phyloP scores from a whole-genome alignment of 2,888 invertebrate species.

The Pseudolycoriella hygida region DNA sequence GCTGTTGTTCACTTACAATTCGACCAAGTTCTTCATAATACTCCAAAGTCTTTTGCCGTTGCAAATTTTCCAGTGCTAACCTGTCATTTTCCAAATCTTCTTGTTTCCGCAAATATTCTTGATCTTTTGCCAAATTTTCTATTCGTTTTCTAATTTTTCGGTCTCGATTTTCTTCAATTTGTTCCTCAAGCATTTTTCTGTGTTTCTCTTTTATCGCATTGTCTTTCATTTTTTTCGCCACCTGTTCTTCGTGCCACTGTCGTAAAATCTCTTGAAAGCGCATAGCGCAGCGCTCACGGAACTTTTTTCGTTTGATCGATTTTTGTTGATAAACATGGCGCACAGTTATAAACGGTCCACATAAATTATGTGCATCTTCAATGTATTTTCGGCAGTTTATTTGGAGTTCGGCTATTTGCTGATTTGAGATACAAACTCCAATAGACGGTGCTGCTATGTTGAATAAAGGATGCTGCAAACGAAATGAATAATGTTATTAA shows the following conservation, averaged over 20 bases:
- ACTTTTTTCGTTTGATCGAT: conserved; percentile 31
- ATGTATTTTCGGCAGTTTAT: conserved; percentile 16
- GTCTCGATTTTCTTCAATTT: conserved; percentile 18
- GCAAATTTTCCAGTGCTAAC: conserved; percentile 17
- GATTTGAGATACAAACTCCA: conserved; percentile 21
- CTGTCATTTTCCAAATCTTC: conserved; percentile 18
- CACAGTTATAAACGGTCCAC: conserved; percentile 33
- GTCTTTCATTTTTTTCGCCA: conserved; percentile 18
- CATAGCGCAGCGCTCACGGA: conserved; percentile 31
- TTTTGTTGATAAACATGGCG: conserved; percentile 32
- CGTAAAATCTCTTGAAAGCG: conserved; percentile 20
- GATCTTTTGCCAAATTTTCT: conserved; percentile 18
- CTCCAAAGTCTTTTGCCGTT: conserved; percentile 19
- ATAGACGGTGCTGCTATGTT: conserved; percentile 20
- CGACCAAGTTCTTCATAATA: conserved; percentile 19
- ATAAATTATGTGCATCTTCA: conserved; percentile 20
- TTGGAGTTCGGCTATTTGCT: conserved; percentile 17
- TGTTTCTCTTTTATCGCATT: conserved; percentile 1
- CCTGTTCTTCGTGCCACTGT: conserved; percentile 16
- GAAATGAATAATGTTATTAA: no score
- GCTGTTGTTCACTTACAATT: conserved; percentile 11
- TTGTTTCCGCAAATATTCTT: conserved; percentile 16
- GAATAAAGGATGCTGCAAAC: conserved; percentile 21
- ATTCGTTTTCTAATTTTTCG: conserved; percentile 20
- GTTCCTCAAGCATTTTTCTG: conserved; percentile 13